phyloP scores from a whole-genome alignment of 2,797 vertebrate genomes.

The Pristis pectinata region DNA sequence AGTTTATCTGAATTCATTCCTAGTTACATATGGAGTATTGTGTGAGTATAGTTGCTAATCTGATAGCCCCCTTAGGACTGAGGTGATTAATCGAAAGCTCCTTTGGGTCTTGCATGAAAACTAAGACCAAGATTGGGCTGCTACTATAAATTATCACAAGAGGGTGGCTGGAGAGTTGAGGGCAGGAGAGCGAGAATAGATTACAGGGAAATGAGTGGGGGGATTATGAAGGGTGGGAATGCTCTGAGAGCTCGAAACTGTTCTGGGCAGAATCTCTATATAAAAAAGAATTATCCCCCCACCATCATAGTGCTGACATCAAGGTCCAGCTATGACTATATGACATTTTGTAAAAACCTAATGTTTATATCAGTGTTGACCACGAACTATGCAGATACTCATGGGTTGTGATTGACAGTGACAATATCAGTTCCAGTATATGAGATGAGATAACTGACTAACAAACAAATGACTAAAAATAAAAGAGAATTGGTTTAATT shows the following conservation, averaged over 20 bases:
- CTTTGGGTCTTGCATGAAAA: not conserved
- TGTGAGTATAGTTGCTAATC: too few relatives aligned
- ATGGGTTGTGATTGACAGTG: not conserved
- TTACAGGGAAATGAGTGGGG: too few relatives aligned
- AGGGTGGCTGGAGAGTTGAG: too few relatives aligned
- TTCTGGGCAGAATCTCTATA: not conserved
- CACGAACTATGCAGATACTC: not conserved
- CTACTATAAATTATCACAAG: too few relatives aligned
- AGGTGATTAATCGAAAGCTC: not conserved
- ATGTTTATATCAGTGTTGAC: not conserved
- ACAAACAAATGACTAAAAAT: slow-evolving; percentile 2
- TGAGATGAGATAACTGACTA: not conserved
- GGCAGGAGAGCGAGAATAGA: too few relatives aligned
- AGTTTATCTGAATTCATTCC: not conserved
- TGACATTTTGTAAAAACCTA: not conserved
- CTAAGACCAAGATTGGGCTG: not conserved
- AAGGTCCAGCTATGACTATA: too few relatives aligned
- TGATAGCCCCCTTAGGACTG: not conserved
- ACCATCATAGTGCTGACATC: not conserved
- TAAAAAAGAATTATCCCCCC: not conserved
- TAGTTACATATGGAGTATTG: not conserved
- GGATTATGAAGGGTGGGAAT: too few relatives aligned
- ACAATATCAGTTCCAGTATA: not conserved
- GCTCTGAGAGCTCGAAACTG: too few relatives aligned
- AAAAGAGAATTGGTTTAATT: not conserved